Evolutionary conservation across 2,113 vertebrate species (phyloP).

Genomic region (Psittacus erithacus): DNA sequence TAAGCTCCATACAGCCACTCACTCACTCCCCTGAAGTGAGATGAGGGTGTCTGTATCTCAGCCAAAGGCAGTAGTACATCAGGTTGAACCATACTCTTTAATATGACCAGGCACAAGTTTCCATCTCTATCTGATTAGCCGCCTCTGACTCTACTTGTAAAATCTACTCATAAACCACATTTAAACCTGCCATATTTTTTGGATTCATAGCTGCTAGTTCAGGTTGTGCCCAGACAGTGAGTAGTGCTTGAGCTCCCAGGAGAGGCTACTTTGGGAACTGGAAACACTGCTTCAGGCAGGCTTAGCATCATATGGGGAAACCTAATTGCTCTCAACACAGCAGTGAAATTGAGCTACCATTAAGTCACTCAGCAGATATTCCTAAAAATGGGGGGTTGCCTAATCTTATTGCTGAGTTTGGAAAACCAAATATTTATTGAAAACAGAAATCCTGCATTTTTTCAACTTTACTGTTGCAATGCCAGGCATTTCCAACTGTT

Average conservation of each 20-base stretch:
- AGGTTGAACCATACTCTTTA: not conserved
- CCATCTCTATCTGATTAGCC: not conserved
- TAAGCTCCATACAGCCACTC: rapidly evolving
- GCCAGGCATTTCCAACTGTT: not conserved
- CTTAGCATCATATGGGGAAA: not conserved
- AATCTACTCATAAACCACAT: not conserved
- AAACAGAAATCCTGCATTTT: not conserved
- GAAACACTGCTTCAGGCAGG: not conserved
- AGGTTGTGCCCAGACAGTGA: not conserved
- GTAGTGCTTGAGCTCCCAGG: not conserved
- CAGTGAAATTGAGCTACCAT: not conserved
- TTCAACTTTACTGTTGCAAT: not conserved
- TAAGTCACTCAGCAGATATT: not conserved
- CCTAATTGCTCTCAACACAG: not conserved
- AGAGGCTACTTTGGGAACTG: not conserved
- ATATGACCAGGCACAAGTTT: not conserved
- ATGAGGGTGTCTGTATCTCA: not conserved
- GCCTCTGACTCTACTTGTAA: not conserved
- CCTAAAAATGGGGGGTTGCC: not conserved
- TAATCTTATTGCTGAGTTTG: not conserved
- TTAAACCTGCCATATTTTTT: not conserved
- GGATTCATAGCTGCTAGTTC: not conserved
- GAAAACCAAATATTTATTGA: not conserved
- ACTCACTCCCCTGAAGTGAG: not conserved
- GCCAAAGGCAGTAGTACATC: not conserved